Conservation (phyloP, 1,140 invertebrate genomes). For the Rhopalosiphum maidis region DNA sequence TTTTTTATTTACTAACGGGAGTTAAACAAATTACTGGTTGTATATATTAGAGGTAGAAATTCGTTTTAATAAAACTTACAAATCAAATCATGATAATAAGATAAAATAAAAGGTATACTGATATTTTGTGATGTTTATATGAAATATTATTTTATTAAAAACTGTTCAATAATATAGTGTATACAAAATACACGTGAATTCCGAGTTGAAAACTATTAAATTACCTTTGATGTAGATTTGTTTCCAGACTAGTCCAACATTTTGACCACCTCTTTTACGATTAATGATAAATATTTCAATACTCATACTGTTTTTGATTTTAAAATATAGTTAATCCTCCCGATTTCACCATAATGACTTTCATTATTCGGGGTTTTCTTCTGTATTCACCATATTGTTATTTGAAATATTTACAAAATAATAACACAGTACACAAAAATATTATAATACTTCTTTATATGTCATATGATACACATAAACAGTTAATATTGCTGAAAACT, state of each 20-base stretch:
- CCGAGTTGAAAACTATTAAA: background rate
- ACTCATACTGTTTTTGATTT: background rate
- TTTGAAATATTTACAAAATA: background rate
- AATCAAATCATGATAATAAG: background rate
- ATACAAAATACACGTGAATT: background rate
- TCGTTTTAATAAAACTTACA: background rate
- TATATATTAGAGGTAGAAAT: background rate
- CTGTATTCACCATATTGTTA: background rate
- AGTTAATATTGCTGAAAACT: background rate
- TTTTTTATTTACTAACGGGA: background rate
- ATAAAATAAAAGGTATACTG: background rate
- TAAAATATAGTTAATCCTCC: background rate
- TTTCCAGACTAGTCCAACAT: background rate
- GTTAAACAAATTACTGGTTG: background rate
- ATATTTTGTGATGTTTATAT: background rate
- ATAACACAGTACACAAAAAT: background rate
- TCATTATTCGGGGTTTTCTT: background rate
- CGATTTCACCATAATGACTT: background rate
- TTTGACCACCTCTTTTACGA: background rate
- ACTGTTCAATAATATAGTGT: background rate
- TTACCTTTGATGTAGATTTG: background rate
- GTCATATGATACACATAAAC: background rate
- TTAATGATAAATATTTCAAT: no score
- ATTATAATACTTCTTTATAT: background rate
- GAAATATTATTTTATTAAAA: background rate